Evolutionary conservation across 2,888 invertebrate species (phyloP).

Genomic region (Lottia gigantea): DNA sequence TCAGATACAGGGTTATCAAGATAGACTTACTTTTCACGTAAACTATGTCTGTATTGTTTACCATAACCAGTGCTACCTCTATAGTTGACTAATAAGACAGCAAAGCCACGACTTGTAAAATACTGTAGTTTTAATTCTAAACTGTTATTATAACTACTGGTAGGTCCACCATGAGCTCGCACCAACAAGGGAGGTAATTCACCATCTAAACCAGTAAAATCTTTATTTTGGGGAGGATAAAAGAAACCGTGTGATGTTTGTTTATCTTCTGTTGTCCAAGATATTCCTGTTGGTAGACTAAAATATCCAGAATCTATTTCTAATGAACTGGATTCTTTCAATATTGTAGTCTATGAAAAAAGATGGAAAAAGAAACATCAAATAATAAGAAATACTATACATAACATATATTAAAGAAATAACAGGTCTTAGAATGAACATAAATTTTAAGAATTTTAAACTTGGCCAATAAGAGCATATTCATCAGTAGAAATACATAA

Average conservation of each 20-base stretch:
- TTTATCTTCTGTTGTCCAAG: constrained; percentile 57
- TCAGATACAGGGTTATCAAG: no score
- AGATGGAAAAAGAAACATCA: constrained; percentile 11
- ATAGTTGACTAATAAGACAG: constrained; percentile 69
- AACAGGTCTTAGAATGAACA: no score
- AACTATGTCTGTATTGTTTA: constrained; percentile 62
- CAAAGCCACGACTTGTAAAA: constrained; percentile 68
- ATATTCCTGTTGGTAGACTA: constrained; percentile 63
- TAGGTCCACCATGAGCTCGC: constrained; percentile 69
- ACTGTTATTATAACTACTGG: constrained; percentile 49
- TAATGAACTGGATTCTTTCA: constrained; percentile 45
- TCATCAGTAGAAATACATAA: no score
- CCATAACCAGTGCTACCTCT: constrained; percentile 69
- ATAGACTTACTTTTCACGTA: constrained; percentile 51
- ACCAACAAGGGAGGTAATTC: constrained; percentile 66
- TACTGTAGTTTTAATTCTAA: constrained; percentile 67
- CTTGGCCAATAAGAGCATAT: no score
- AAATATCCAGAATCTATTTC: constrained; percentile 57
- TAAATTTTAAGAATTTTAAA: no score
- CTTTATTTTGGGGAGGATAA: constrained; percentile 66
- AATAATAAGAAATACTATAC: no score
- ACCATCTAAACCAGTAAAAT: constrained; percentile 54
- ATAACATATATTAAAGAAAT: no score
- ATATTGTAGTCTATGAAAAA: constrained; percentile 41
- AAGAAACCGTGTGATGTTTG: constrained; percentile 58